Base-by-base conservation (phyloP, 2,888 invertebrate genomes). In the Hermodice carunculata region DNA sequence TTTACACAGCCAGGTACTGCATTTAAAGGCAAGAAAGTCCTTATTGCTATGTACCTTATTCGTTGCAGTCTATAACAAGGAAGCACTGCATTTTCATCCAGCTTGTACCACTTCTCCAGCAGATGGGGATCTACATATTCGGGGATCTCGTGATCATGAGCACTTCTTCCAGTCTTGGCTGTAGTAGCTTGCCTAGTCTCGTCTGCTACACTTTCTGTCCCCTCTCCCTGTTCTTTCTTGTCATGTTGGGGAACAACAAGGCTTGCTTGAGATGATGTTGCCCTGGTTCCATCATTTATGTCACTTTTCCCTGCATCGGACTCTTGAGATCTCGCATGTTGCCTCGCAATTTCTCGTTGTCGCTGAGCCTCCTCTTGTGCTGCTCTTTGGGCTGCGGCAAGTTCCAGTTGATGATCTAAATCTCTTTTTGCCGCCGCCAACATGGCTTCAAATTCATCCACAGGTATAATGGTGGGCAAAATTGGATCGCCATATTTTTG, bases 401-500 rank as follows among this genome's bases (percentile, higher is more conserved):
- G 53, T 22, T 22, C 26, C 5, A 52, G 49, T 44, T 53, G 32
- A 19, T 14, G 26, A 19, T 6, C n/a, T 40, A 56, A 52, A 4
- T 71, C 66, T 2, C 24, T 52, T 8, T 58, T 56, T 48, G 54
- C 28, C 3, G 48, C 64, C 51, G 49, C 29, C 8, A 64, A 19
- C 19, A 74, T 68, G 1, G 64, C 64, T 29, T 86, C 81, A 64
- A 83, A 87, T 52, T 87, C 87, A 1, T 84, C 82, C 1, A 79
- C 78, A 17, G 81, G 80, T 8, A 88, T 78, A 29, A 71, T 74
- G 2, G 79, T 67, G 14, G 88, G 88, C 3, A 87, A 76, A 14
- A 84, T 67, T 26, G 77, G 75, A 2, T 80, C 77, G 1, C 87
- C 87, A 66, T 87, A 87, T 54, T 84, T 85, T 69, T 88, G 86